Base-by-base conservation (phyloP, 2,888 invertebrate genomes). In the Synanthedon myopaeformis region DNA sequence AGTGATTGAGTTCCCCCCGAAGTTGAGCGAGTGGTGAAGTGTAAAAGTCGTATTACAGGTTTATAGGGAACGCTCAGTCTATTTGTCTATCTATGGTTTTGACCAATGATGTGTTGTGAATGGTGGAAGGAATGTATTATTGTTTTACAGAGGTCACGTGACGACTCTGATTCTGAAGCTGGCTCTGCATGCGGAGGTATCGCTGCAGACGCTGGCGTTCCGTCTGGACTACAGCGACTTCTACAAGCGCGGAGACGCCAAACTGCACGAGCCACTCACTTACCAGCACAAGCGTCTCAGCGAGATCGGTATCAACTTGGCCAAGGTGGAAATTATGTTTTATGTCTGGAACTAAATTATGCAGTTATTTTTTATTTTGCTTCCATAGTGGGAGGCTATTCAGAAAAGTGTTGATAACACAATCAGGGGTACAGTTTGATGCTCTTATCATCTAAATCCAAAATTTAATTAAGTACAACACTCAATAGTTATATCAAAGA, bases 221-320 rank as follows among this genome's bases (percentile, higher is more conserved):
- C 91, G 98, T 3, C 89, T 98, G 55, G 97, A 98, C 84, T 98
- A 98, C 79, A 98, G 97, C 78, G 96, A 96, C 75, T 95, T 95
- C 82, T 98, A 98, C 85, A 95, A 96, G 72, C 92, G 93, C 57
- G 91, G 92, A 56, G 94, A 95, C 72, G 91, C 92, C 59, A 91
- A 94, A 64, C 89, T 96, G 54, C 92, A 93, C 56, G 92, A 90
- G 56, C 90, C 91, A 3, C 79, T 91, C 53, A 91, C 91, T 0
- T 91, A 91, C 62, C 91, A 91, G 61, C 91, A 90, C 69, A 90
- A 90, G 78, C 83, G 91, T 35, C 83, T 90, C 70, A 90, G 90
- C 66, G 89, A 88, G 66, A 87, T 89, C 54, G 87, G 87, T 42
- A 71, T 86, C 57, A 73, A 73, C 53, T 56, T 78, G 58, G 76